Evolutionary conservation across 2,113 vertebrate species (phyloP), one percentile per base, ranked within the genome.

Genomic region (Podocnemis expansa): DNA sequence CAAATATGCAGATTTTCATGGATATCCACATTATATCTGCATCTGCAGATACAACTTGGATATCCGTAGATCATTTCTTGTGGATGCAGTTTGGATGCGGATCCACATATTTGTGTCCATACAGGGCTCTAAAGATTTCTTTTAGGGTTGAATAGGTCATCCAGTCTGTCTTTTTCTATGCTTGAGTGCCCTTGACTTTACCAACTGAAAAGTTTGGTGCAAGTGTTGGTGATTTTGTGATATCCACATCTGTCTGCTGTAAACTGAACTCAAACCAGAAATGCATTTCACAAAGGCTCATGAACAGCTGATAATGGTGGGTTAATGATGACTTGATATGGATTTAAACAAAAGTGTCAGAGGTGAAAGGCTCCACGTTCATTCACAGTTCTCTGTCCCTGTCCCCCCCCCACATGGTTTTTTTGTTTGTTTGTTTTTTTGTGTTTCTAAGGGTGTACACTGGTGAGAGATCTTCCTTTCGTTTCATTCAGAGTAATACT

Each of bases 351-450:
- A 51, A 54, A 88, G 22, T 5, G 94, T 88, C 17, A 73, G 54
- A 92, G 87, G 16, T 54, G 8, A 43, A 81, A 84, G 91, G 70
- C 21, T 45, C 27, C 38, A 10, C 51, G 29, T 19, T 7, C 55
- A 4, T 7, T 22, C 27, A 10, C 19, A 10, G 5, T 78, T 24
- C 10, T 56, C 3, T 78, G 27, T 56, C 88, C 84, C 47, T 90
- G 45, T 55, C 55, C 91, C 54, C 63, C 56, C 73, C 43, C 16
- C n/a, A n/a, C n/a, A n/a, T n/a, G n/a, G n/a, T n/a, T n/a, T n/a
- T n/a, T n/a, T n/a, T n/a, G n/a, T n/a, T 93, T 87, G 70, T 90
- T 82, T 93, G 91, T 14, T n/a, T 52, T 52, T 52, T 52, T 52
- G 1, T 2, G 1, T 90, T 93, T 93, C 52, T 89, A 49, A 85